These are phyloP conservation scores for Ispidina lecontei DNA, from an alignment of 2,797 vertebrate species.

Conservation along the genomic window DNA sequence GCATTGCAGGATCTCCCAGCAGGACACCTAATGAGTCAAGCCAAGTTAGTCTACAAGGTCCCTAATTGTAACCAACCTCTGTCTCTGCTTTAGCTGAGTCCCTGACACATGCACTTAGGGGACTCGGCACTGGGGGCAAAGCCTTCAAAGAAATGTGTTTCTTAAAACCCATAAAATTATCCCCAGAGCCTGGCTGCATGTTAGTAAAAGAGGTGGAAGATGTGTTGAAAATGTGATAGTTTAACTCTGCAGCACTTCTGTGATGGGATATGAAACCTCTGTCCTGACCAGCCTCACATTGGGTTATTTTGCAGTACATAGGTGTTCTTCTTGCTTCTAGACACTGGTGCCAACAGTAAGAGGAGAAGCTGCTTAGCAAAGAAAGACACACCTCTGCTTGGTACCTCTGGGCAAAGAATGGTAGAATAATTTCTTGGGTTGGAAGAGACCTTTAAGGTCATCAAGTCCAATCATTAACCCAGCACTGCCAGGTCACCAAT, in stretches of 20 bases:
- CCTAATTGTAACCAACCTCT: neutral
- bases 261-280: neutral
- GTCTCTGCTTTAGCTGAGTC: neutral
- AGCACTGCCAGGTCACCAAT: neutral
- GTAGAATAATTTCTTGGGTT: neutral
- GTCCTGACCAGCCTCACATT: neutral
- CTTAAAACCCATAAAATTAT: neutral
- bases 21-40: neutral
- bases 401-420: neutral
- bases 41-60: neutral
- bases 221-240: neutral
- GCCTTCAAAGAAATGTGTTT: neutral
- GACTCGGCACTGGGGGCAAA: neutral
- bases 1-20: neutral
- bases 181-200: neutral
- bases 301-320: neutral
- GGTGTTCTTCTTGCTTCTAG: neutral
- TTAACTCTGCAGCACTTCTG: neutral
- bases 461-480: neutral
- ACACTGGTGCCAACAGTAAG: rapidly evolving
- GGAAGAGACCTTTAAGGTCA: neutral
- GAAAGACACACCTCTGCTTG: neutral
- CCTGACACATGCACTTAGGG: neutral
- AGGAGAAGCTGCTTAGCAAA: neutral
- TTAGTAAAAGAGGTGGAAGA: neutral